Percentiles rank a stretch among this genome's conserved stretches.
Evolutionary conservation across 2,113 vertebrate species (phyloP).

Genomic region (Syngnathus floridae): DNA sequence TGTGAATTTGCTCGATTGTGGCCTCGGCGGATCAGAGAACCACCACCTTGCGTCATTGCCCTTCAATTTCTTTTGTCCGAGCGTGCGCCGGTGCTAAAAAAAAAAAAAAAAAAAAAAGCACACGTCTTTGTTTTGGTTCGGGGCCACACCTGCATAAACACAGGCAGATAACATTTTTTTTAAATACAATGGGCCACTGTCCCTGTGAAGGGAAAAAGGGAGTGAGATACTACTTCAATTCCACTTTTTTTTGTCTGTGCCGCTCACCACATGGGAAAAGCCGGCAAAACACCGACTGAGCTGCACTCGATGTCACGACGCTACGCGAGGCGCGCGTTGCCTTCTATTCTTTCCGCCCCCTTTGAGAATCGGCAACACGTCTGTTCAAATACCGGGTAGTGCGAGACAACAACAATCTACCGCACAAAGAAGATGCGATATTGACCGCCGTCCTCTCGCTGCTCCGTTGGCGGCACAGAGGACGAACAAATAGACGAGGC

Average conservation of each 20-base stretch:
- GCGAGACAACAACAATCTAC: constrained; percentile 13
- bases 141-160: constrained; percentile 44
- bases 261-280: too few species aligned
- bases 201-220: constrained; percentile 1
- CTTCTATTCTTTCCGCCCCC: background rate
- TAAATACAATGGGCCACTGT: constrained; percentile 6
- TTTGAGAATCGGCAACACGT: background rate
- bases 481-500: constrained; percentile 17
- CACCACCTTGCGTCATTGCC: background rate
- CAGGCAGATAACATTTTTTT: constrained; percentile 26
- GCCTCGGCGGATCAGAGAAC: constrained; percentile 9
- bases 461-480: background rate
- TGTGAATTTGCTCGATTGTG: constrained; percentile 4
- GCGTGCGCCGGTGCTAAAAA: background rate
- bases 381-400: constrained; percentile 26
- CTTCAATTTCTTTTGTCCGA: constrained; percentile 24
- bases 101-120: background rate
- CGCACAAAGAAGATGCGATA: constrained; percentile 15
- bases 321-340: background rate
- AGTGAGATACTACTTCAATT: constrained; percentile 4
- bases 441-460: constrained; percentile 12
- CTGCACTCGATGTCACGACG: background rate
- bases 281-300: too few species aligned
- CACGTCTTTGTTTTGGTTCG: constrained; percentile 16
- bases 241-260: too few species aligned